Evolutionary conservation across 92 coral and sea anemone genomes (phyloP).

Genomic region (Meandrina meandrites): DNA sequence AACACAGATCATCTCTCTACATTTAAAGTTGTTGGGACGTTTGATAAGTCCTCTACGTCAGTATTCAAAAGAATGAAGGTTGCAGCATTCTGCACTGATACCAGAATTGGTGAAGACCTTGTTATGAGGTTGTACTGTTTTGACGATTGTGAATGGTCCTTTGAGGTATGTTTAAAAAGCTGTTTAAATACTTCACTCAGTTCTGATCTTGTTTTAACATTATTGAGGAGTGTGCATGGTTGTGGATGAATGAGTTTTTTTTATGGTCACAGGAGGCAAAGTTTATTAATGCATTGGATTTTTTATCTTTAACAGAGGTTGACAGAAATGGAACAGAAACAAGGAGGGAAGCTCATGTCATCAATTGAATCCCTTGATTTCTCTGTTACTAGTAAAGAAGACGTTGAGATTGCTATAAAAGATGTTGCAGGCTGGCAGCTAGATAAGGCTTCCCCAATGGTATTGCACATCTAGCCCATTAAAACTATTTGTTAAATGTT

Average conservation of each 20-base stretch:
- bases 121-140: slow-evolving; percentile 34
- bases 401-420: slow-evolving; percentile 10
- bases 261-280: too few species aligned
- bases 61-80: slow-evolving; percentile 57
- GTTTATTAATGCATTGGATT: neutral
- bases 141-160: slow-evolving; percentile 55
- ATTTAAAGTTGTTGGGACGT: slow-evolving; percentile 55
- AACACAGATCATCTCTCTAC: slow-evolving; percentile 41
- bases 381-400: slow-evolving; percentile 22
- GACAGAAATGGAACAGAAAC: neutral
- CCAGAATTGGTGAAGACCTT: slow-evolving; percentile 43
- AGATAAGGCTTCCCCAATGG: slow-evolving; percentile 6
- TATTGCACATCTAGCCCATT: neutral
- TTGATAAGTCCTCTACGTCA: slow-evolving; percentile 27
- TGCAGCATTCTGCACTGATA: slow-evolving; percentile 33
- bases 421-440: slow-evolving; percentile 30
- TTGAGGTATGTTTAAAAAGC: slow-evolving; percentile 31
- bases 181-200: neutral
- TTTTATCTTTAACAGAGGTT: slow-evolving; percentile 2
- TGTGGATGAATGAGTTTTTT: too few species aligned
- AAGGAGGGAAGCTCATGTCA: slow-evolving; percentile 24
- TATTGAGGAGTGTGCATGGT: too few species aligned
- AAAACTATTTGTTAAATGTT: neutral
- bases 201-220: neutral
- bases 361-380: slow-evolving; percentile 33